phyloP scores from a whole-genome alignment of 2,888 invertebrate genomes.

The Chalcosyrphus nemorum region DNA sequence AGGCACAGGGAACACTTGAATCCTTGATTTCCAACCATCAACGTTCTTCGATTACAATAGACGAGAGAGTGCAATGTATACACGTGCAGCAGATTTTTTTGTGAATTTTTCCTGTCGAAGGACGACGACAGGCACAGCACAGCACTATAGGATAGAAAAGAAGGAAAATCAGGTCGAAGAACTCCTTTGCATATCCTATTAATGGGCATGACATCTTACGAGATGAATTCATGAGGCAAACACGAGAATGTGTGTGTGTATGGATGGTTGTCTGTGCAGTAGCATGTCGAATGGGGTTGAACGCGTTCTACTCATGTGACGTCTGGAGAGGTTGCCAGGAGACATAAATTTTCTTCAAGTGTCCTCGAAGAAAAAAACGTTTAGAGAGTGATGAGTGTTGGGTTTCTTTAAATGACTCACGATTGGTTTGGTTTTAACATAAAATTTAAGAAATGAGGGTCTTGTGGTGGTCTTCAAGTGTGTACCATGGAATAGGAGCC shows the following conservation, averaged over 20 bases:
- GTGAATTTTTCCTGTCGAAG: not conserved
- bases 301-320: slow-evolving; percentile 15
- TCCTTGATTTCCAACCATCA: slow-evolving; percentile 7
- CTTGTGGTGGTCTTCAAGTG: too few species aligned
- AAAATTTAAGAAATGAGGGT: too few species aligned
- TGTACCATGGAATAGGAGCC: too few species aligned
- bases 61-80: slow-evolving; percentile 21
- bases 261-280: slow-evolving; percentile 35
- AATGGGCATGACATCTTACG: slow-evolving; percentile 54
- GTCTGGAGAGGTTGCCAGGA: slow-evolving; percentile 17
- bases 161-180: slow-evolving; percentile 57
- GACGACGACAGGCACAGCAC: slow-evolving; percentile 1
- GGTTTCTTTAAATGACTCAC: slow-evolving; percentile 4
- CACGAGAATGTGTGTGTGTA: too few species aligned
- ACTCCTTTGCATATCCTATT: slow-evolving; percentile 60
- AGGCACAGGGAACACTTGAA: slow-evolving; percentile 22
- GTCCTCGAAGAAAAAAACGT: slow-evolving; percentile 15
- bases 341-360: not conserved
- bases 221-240: slow-evolving; percentile 53
- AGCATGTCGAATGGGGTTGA: not conserved
- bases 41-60: slow-evolving; percentile 57
- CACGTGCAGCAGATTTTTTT: slow-evolving; percentile 15
- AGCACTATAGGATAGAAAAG: not conserved
- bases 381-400: not conserved
- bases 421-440: too few species aligned